Evolutionary conservation across 2,888 invertebrate species (phyloP), one percentile per base, ranked within the genome.

Genomic region (Thymelicus lineola): DNA sequence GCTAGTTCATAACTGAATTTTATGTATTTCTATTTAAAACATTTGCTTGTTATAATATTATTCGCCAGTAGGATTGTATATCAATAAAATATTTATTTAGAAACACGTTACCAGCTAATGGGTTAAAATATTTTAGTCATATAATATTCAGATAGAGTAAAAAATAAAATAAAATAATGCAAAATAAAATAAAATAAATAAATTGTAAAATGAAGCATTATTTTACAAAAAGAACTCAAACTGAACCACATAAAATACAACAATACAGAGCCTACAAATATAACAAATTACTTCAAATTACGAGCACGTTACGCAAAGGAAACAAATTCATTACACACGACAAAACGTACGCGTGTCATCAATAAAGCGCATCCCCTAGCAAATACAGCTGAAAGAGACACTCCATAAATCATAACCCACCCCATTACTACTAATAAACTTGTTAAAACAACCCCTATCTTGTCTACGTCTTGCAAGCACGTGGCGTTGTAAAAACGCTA

Each of bases 391-490:
- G 93, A 82, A 85, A 86, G 83, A 90, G 93, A 92, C 93, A 88
- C 85, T 82, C 86, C 85, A 93, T 93, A 91, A 91, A 93, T 93
- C 93, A 93, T 90, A 83, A 82, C 80, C 76, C 84, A 86, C 93
- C 91, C 93, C 80, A 90, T 90, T 86, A 88, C 86, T 80, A 81
- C 87, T 93, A 93, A 93, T 93, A 91, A 88, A 91, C 86, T 90
- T 92, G 93, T 93, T 92, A 90, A 89, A 92, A 92, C 91, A 92
- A 90, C 93, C 93, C 88, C 86, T 93, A 88, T 92, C 93, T 93
- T 86, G 89, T 91, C 90, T 77, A 80, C 79, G 80, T 85, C 88
- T 84, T 86, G 80, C 77, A 80, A 80, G 82, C 86, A 86, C 87
- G 86, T 86, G 86, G 77, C 87, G 67, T 36, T 59, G 71, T 82